These are phyloP conservation scores for Etheostoma perlongum DNA, from an alignment of 2,797 vertebrate species.

Conservation along the genomic window DNA sequence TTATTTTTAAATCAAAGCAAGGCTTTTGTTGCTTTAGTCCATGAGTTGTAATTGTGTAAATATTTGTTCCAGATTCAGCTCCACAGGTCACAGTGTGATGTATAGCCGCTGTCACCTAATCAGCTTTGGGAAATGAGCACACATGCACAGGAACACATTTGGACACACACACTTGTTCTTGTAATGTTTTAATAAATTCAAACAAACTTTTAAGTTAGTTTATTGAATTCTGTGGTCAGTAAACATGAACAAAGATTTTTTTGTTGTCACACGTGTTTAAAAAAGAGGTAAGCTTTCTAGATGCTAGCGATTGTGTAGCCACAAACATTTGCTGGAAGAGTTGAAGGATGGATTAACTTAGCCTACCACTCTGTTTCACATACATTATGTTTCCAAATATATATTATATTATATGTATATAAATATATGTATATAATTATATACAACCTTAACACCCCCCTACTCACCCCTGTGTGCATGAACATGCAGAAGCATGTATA, in stretches of 20 bases:
- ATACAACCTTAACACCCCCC: not conserved
- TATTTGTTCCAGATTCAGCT: conserved; percentile 72
- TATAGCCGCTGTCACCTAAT: conserved; percentile 69
- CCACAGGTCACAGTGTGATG: conserved; percentile 56
- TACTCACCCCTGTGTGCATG: not conserved
- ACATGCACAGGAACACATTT: conserved; percentile 30
- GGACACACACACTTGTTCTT: conserved; percentile 24
- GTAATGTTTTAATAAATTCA: conserved; percentile 9
- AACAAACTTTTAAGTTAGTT: not conserved
- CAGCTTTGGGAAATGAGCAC: conserved; percentile 71
- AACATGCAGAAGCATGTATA: not conserved
- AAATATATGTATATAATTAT: no score
- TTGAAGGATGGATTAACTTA: conserved; percentile 9
- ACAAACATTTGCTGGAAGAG: not conserved
- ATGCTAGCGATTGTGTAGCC: not conserved
- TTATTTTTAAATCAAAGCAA: conserved; percentile 21
- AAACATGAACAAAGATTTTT: not conserved
- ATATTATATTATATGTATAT: not conserved
- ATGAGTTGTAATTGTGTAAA: conserved; percentile 54
- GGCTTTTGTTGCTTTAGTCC: conserved; percentile 31
- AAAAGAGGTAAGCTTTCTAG: not conserved
- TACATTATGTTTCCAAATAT: conserved; percentile 16
- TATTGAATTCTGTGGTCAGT: not conserved
- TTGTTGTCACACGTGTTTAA: not conserved
- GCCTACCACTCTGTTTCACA: conserved; percentile 19